Evolutionary conservation across 2,113 vertebrate species (phyloP), one percentile per base, ranked within the genome.

Genomic region (Argyrosomus japonicus): DNA sequence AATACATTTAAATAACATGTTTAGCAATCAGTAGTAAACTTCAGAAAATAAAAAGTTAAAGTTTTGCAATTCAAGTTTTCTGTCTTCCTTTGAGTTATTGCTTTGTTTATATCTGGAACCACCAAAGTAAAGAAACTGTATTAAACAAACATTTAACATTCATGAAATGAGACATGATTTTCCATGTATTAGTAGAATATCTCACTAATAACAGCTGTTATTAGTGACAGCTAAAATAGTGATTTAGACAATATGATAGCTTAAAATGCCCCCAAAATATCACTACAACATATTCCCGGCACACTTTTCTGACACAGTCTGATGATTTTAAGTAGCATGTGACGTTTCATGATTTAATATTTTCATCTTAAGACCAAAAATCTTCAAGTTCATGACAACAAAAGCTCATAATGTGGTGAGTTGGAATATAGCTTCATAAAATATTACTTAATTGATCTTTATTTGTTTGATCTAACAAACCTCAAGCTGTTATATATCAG

Each of bases 61-160:
- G 14, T 9, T 48, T 23, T 64, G 29, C 13, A 61, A 18, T 89
- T 81, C 81, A 86, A 72, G 67, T 82, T 71, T 70, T 75, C 64
- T 68, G 13, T 67, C 36, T n/a, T 62, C 5, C 68, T 58, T 14
- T 29, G 15, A 43, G 18, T 69, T 57, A 58, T 48, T 75, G 36
- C 21, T 79, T 76, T 51, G 19, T 75, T 48, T 51, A 19, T 70
- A 23, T 29, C 48, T 75, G 3, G 80, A 77, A 51, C 13, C 3
- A 62, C 9, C 13, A 57, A 45, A 57, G 15, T 63, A 50, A 62
- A 75, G 0, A 45, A 79, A 71, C n/a, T 3, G 15, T 71, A 13
- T 68, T 53, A 57, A 62, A 50, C 27, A 48, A 78, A 78, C 3
- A 57, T 70, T 75, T 50, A 57, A 61, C 13, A 67, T 79, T 48